Percentiles rank a stretch among this genome's conserved stretches.
Conservation (phyloP, 2,797 vertebrate genomes). For the Nannoperca australis region DNA sequence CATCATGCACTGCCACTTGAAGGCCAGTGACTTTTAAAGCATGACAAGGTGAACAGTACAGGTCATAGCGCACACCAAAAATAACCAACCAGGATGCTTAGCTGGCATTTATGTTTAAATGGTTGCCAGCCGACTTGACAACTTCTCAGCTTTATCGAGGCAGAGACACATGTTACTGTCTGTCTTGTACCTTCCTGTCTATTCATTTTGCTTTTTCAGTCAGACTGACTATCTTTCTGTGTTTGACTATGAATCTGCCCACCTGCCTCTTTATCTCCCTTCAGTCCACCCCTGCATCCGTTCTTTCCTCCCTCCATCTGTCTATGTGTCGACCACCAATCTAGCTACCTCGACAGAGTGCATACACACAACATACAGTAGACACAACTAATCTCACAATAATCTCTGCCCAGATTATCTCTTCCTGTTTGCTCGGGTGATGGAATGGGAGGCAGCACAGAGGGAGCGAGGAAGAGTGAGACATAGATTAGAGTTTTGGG, state of each 20-base stretch:
- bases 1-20: conserved; percentile 4
- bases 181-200: conserved; percentile 16
- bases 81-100: conserved; percentile 8
- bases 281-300: conserved; percentile 7
- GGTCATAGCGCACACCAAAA: conserved; percentile 12
- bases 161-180: conserved; percentile 30
- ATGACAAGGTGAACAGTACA: not conserved
- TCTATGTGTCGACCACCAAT: conserved; percentile 18
- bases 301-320: conserved; percentile 25
- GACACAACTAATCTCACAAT: conserved; percentile 76
- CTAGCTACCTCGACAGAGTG: conserved; percentile 21
- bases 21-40: conserved; percentile 20
- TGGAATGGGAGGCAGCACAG: conserved; percentile 32
- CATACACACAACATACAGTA: conserved; percentile 57
- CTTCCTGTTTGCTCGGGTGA: conserved; percentile 48
- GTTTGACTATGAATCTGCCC: conserved; percentile 33
- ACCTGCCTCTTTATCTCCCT: conserved; percentile 50
- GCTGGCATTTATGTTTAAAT: conserved; percentile 22
- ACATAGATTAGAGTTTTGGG: conserved; percentile 62
- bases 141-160: conserved; percentile 24
- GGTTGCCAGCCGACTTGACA: conserved; percentile 31
- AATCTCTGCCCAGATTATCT: conserved; percentile 77
- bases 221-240: conserved; percentile 27
- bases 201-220: conserved; percentile 5
- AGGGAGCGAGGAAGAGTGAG: conserved; percentile 10